Evolutionary conservation across 2,888 invertebrate species (phyloP), one percentile per base, ranked within the genome.

Genomic region (Philaethria dido): DNA sequence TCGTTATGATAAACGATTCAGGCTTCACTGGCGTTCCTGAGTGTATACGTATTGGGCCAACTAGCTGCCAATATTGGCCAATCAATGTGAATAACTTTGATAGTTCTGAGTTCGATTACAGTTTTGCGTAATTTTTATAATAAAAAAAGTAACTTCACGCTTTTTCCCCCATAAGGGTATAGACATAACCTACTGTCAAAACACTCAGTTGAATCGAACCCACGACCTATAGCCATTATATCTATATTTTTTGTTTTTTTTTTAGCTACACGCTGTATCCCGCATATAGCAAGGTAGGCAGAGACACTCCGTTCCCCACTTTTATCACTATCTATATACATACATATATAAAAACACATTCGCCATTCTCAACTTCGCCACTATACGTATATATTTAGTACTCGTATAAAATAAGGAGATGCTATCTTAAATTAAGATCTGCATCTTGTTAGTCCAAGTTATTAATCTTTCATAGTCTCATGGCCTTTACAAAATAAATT

Each of bases 1-100:
- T 52, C 22, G 52, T 62, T 52, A 62, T 62, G 50, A 62, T 42
- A 62, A 62, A 62, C 52, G 50, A n/a, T 57, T 57, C 47, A 57
- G 22, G 55, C 55, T 33, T 64, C 54, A 64, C 55, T 47, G 33
- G 36, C 62, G 62, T 62, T 44, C 8, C 44, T 60, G 25, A 3
- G 25, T 11, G 29, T 16, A 52, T 50, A 52, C 16, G 29, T 29
- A 14, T 29, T 52, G n/a, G 50, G 50, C 29, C 50, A 52, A 52
- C 50, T 29, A 3, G 9, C n/a, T 8, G 3, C 29, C 50, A 52
- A 52, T 52, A 18, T 52, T 16, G 50, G 50, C 29, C 25, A 52
- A 52, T 52, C 29, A 52, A 29, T 9, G 16, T 1, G 6, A 29
- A 16, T 44, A 16, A 1, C 1, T 2, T 11, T 39, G 2, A n/a